These are phyloP conservation scores for Epinotia nisella DNA, from an alignment of 2,888 invertebrate species.

Conservation along the genomic window DNA sequence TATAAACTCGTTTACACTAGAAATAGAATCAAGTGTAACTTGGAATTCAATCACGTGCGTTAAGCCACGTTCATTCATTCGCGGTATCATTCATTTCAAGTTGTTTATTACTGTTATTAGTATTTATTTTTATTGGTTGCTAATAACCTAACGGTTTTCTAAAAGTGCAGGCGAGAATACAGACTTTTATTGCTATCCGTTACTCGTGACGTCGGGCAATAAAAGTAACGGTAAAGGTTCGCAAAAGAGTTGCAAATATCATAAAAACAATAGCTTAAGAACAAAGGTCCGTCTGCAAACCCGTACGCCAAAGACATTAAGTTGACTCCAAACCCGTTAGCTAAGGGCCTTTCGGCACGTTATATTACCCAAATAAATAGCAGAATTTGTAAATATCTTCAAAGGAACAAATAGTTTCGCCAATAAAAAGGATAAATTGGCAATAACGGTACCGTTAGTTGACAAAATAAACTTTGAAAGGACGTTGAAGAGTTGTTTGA, in stretches of 20 bases:
- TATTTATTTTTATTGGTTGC: conserved; percentile 43
- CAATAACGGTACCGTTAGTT: conserved; percentile 48
- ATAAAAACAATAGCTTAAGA: conserved; percentile 58
- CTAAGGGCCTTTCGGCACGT: conserved; percentile 57
- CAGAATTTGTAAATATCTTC: conserved; percentile 48
- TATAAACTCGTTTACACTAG: background rate
- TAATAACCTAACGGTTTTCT: conserved; percentile 42
- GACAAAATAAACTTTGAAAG: conserved; percentile 43
- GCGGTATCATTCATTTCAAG: conserved; percentile 32
- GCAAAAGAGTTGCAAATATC: conserved; percentile 67
- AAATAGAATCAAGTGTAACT: background rate
- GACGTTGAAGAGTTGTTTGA: conserved; percentile 37
- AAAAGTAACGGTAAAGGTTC: conserved; percentile 61
- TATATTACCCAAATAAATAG: conserved; percentile 69
- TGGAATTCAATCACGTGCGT: background rate
- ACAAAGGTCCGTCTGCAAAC: conserved; percentile 57
- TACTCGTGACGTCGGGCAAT: conserved; percentile 54
- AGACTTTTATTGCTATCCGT: conserved; percentile 63
- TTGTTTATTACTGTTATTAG: conserved; percentile 40
- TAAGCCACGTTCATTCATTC: conserved; percentile 26
- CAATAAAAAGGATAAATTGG: conserved; percentile 49
- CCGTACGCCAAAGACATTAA: conserved; percentile 49
- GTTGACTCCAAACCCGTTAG: conserved; percentile 60
- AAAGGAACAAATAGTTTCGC: conserved; percentile 49
- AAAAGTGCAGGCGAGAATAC: conserved; percentile 51